These are phyloP conservation scores for Idris sp. DNA, from an alignment of 1,140 invertebrate genomes.

Conservation along the genomic window DNA sequence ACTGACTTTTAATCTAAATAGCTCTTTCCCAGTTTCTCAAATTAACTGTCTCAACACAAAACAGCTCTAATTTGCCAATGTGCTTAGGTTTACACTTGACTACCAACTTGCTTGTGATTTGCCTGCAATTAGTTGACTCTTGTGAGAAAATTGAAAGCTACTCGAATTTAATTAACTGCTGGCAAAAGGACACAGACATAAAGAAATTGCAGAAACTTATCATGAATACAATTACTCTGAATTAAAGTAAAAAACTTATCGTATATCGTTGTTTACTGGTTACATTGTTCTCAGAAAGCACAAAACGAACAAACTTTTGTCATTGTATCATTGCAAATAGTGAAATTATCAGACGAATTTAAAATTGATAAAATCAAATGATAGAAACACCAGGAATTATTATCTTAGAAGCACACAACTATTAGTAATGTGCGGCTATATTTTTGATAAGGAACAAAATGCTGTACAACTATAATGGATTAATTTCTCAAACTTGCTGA, in stretches of 20 bases:
- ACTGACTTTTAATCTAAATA: too few species aligned
- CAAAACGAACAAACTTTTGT: constrained; percentile 18
- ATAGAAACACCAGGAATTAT: constrained; percentile 9
- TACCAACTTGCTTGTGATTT: not conserved
- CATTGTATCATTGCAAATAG: constrained; percentile 2
- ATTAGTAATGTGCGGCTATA: not conserved
- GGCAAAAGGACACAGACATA: too few species aligned
- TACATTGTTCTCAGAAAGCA: too few species aligned
- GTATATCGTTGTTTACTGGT: not conserved
- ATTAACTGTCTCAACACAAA: too few species aligned
- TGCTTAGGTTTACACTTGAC: not conserved
- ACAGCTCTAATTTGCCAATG: not conserved
- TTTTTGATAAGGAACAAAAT: constrained; percentile 22
- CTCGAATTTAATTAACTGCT: constrained; percentile 7
- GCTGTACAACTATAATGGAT: constrained; percentile 24
- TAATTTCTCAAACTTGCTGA: constrained; percentile 21
- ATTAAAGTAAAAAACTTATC: not conserved
- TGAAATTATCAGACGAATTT: not conserved
- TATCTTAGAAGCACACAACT: constrained; percentile 1
- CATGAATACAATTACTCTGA: too few species aligned
- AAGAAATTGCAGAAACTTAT: constrained; percentile 2
- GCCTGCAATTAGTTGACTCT: not conserved
- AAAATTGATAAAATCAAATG: constrained; percentile 23
- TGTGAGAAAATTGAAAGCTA: constrained; percentile 2
- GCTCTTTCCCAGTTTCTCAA: too few species aligned